Percentiles rank a stretch among this genome's conserved stretches.
Evolutionary conservation across 2,797 vertebrate genomes (phyloP).

Genomic region (Acipenser ruthenus): DNA sequence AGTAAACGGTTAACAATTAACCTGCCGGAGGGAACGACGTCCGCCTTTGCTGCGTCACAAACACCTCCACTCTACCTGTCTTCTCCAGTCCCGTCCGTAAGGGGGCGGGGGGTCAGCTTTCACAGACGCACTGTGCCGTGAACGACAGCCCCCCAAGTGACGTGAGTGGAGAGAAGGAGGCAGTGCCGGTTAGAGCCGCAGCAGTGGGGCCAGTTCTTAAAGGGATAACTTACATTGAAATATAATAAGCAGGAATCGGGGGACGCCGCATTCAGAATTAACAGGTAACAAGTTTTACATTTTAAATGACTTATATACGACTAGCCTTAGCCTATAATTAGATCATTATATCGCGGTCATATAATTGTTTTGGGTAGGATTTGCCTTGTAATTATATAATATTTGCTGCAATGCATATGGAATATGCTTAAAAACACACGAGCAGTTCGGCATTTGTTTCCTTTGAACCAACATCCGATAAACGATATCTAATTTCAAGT

Average conservation of each 20-base stretch:
- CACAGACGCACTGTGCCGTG: neutral
- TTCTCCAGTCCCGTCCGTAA: neutral
- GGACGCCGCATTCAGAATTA: neutral
- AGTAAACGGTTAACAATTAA: neutral
- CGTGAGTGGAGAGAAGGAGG: neutral
- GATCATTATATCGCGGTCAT: too few species aligned
- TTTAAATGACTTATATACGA: too few species aligned
- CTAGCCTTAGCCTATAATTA: too few species aligned
- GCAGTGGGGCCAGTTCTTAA: neutral
- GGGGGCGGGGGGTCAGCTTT: neutral
- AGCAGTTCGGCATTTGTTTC: too few species aligned
- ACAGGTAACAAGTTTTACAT: neutral
- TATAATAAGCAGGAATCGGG: neutral
- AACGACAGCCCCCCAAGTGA: neutral
- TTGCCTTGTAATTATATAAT: too few species aligned
- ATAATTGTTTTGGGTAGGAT: too few species aligned
- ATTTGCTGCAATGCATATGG: too few species aligned
- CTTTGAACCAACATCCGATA: too few species aligned
- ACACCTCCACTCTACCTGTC: neutral
- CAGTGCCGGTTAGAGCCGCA: neutral
- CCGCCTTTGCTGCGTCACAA: neutral
- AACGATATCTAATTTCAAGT: too few species aligned
- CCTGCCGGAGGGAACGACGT: neutral
- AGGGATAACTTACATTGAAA: neutral
- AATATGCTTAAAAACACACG: too few species aligned